Evolutionary conservation across 1,140 invertebrate species (phyloP).

Genomic region (Rhopalosiphum padi): DNA sequence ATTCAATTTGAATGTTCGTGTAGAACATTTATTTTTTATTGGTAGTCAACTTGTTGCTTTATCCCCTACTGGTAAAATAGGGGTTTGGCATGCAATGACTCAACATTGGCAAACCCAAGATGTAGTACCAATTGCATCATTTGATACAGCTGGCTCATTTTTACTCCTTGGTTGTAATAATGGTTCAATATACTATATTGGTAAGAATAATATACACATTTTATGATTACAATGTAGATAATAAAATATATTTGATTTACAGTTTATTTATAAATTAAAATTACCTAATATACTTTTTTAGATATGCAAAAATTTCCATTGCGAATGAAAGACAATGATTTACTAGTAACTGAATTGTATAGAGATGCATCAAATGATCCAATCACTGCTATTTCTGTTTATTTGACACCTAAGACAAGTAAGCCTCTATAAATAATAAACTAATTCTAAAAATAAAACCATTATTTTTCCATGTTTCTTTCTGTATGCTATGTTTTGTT

Average conservation of each 20-base stretch:
- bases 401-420: conserved; percentile 97
- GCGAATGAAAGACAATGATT: conserved; percentile 98
- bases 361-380: conserved; percentile 92
- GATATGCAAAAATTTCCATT: conserved; percentile 99
- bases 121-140: conserved; percentile 91
- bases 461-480: neutral
- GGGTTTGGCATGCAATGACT: conserved; percentile 98
- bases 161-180: conserved; percentile 93
- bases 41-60: conserved; percentile 95
- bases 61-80: conserved; percentile 93
- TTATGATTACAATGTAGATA: neutral
- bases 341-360: conserved; percentile 96
- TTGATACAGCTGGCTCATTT: conserved; percentile 96
- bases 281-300: conserved; percentile 64
- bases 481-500: neutral
- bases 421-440: conserved; percentile 63
- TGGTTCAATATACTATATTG: conserved; percentile 97
- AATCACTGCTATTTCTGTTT: conserved; percentile 98
- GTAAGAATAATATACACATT: conserved; percentile 65
- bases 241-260: neutral
- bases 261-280: neutral
- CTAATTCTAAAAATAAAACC: neutral
- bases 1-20: conserved; percentile 89
- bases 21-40: conserved; percentile 97
- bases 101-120: conserved; percentile 98